phyloP scores from a whole-genome alignment of 2,888 invertebrate species.

The Branchellion lobata region DNA sequence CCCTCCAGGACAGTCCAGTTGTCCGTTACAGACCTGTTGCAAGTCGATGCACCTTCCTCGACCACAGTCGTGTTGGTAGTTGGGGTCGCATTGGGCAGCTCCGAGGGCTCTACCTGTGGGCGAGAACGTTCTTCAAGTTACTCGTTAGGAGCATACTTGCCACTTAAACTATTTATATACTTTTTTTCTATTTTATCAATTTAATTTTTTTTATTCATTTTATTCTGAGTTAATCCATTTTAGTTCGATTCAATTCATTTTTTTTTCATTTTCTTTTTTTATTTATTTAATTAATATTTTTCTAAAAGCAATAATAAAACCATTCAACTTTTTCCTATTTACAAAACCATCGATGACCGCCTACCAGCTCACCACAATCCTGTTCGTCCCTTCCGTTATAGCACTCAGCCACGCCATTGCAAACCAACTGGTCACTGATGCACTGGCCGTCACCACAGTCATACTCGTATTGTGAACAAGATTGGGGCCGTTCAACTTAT shows the following conservation, averaged over 20 bases:
- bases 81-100: conserved; percentile 5
- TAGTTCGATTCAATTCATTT: too few species aligned
- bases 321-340: too few species aligned
- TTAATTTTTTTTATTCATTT: too few species aligned
- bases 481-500: neutral
- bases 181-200: too few species aligned
- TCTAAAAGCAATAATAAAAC: too few species aligned
- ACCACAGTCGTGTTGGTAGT: conserved; percentile 56
- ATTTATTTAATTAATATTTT: too few species aligned
- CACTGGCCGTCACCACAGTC: conserved; percentile 68
- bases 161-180: too few species aligned
- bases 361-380: conserved; percentile 47
- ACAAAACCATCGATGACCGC: too few species aligned
- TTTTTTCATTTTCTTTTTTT: too few species aligned
- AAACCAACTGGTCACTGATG: conserved; percentile 75
- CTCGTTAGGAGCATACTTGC: too few species aligned
- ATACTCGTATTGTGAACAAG: conserved; percentile 51
- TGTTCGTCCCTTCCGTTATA: conserved; percentile 71
- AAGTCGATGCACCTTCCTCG: conserved; percentile 76
- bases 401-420: conserved; percentile 75
- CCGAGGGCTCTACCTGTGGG: neutral
- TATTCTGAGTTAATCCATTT: too few species aligned
- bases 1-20: conserved; percentile 60
- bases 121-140: too few species aligned
- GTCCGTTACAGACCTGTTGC: conserved; percentile 67